These are phyloP conservation scores for Vombatus ursinus DNA, from an alignment of 2,113 vertebrate genomes.

Conservation along the genomic window DNA sequence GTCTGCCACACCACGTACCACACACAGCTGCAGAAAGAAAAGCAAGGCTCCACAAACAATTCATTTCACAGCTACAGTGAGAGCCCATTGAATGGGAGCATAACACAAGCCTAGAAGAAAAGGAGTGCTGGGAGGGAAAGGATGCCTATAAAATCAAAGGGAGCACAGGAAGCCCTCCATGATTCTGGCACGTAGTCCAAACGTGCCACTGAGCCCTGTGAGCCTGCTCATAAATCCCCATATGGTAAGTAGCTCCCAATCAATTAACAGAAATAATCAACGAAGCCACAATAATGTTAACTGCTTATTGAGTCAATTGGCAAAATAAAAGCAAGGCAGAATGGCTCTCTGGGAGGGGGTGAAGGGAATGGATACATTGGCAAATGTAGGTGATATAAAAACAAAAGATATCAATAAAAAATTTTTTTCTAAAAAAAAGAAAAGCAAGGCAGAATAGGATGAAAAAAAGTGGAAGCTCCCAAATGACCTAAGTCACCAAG, in stretches of 20 bases:
- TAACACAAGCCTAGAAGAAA: neutral
- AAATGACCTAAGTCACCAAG: neutral
- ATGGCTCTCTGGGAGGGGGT: neutral
- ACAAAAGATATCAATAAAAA: neutral
- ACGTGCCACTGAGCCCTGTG: neutral
- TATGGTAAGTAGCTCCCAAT: neutral
- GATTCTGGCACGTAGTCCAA: neutral
- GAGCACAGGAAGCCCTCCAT: neutral
- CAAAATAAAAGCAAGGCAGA: neutral
- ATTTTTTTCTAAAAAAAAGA: neutral
- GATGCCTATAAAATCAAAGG: neutral
- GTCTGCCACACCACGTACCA: neutral
- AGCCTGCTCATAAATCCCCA: neutral
- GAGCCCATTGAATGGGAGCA: neutral
- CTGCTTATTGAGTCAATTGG: neutral
- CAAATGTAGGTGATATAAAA: neutral
- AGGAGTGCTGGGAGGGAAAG: neutral
- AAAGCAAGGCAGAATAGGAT: neutral
- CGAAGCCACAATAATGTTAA: neutral
- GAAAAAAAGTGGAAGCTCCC: neutral
- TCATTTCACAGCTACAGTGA: neutral
- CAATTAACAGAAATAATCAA: neutral
- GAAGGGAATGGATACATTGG: neutral
- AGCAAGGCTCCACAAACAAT: neutral
- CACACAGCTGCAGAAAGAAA: slow-evolving; percentile 33